Evolutionary conservation across 2,797 vertebrate species (phyloP), one percentile per base, ranked within the genome.

Genomic region (Tamandua tetradactyla): DNA sequence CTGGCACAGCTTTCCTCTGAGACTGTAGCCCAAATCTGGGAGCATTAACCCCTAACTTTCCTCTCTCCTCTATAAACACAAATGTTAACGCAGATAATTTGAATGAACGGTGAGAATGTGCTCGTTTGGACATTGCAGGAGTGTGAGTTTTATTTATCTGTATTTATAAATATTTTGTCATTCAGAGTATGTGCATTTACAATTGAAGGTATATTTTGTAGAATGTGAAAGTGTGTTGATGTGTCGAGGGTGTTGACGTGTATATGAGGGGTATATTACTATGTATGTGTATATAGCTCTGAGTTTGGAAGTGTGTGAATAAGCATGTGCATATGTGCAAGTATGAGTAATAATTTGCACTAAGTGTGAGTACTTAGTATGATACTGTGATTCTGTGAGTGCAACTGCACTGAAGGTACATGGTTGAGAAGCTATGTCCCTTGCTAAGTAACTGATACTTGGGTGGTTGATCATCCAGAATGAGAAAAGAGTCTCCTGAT

Each of bases 21-120:
- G 89, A 87, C 35, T 76, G 1, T 10, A 82, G 18, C 7, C 12
- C 47, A 80, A 40, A 84, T 20, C 20, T 84, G 17, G 35, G 83
- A 74, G 2, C 3, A 64, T 94, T 96, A 96, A 95, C 93, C 55
- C 69, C 7, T 91, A 42, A 47, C 3, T 74, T 91, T 42, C 49
- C 13, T 83, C 15, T 87, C 9, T 79, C 6, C 6, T 40, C 14
- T 88, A 6, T 37, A 44, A 42, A 32, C 15, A 85, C 7, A n/a
- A 87, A 69, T 13, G 20, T 15, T 30, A 79, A 94, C 13, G 9
- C 4, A 47, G 2, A 0, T 11, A 0, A 72, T 78, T 87, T 87
- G 40, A 82, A 37, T 37, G 57, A 1, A 47, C 64, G n/a, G 7
- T 14, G 55, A 85, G 30, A 80, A 69, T 14, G 15, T 69, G 1